A percentile compares a stretch with the other conserved stretches of the same genome.
These are phyloP conservation scores for Saccostrea cuccullata DNA, from an alignment of 1,140 invertebrate genomes.

Conservation along the genomic window DNA sequence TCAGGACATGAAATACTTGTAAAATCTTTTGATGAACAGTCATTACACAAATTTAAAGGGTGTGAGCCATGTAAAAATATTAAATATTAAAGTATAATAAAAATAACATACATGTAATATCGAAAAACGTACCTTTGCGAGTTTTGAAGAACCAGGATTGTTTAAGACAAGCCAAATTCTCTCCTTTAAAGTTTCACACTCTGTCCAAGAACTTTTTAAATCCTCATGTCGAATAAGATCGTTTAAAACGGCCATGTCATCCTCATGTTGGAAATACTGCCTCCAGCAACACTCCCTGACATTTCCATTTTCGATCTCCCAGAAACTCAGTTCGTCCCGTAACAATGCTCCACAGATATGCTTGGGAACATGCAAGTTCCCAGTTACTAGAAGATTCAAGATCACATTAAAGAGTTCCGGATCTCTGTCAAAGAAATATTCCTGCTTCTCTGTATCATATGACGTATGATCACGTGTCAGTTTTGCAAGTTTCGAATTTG, in stretches of 20 bases:
- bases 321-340: conserved; percentile 98
- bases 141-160: conserved; percentile 51
- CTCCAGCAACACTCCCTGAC: conserved; percentile 98
- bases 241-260: conserved; percentile 75
- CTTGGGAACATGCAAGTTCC: conserved; percentile 98
- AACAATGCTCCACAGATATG: conserved; percentile 98
- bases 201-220: conserved; percentile 34
- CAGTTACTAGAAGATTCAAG: conserved; percentile 97
- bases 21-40: too few relatives aligned
- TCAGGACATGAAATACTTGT: too few relatives aligned
- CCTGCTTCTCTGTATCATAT: conserved; percentile 93
- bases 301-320: conserved; percentile 98
- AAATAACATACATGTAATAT: too few relatives aligned
- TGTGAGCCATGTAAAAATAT: too few relatives aligned
- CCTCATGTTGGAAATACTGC: conserved; percentile 98
- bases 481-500: conserved; percentile 38
- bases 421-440: conserved; percentile 99
- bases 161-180: conserved; percentile 86
- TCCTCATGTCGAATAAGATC: conserved; percentile 81
- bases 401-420: conserved; percentile 99
- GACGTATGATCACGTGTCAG: conserved; percentile 85
- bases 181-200: conserved; percentile 96
- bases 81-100: too few relatives aligned
- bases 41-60: too few relatives aligned
- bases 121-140: conserved; percentile 49